Percentiles rank a stretch among this genome's conserved stretches.
phyloP scores from a whole-genome alignment of 2,113 vertebrate genomes.

The Muntiacus muntjak region DNA sequence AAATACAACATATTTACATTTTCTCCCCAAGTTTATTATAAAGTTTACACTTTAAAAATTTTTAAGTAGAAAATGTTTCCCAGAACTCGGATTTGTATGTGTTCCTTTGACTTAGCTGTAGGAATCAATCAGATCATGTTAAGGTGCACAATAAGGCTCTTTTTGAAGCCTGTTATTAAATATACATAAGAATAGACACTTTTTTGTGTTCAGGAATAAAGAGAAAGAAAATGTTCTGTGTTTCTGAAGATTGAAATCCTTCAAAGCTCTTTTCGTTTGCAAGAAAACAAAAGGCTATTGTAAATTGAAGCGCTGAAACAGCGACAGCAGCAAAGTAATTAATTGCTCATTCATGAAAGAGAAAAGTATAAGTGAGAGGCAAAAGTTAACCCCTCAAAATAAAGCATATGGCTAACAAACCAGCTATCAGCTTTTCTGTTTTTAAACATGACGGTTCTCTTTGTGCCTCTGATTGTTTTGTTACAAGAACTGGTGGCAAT shows the following conservation, averaged over 20 bases:
- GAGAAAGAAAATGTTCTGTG: slow-evolving; percentile 72
- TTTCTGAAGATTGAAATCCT: slow-evolving; percentile 77
- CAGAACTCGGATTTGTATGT: slow-evolving; percentile 67
- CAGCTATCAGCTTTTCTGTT: slow-evolving; percentile 64
- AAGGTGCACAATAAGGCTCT: slow-evolving; percentile 74
- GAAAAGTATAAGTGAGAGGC: slow-evolving; percentile 60
- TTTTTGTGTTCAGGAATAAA: slow-evolving; percentile 76
- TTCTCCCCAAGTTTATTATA: slow-evolving; percentile 71
- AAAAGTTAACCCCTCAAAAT: slow-evolving; percentile 69
- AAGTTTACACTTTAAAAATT: slow-evolving; percentile 74
- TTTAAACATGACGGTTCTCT: slow-evolving; percentile 45
- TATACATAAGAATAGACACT: slow-evolving; percentile 76
- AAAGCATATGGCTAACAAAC: slow-evolving; percentile 45
- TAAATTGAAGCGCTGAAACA: slow-evolving; percentile 64
- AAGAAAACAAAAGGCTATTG: slow-evolving; percentile 75
- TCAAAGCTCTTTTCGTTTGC: slow-evolving; percentile 71
- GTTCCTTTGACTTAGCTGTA: slow-evolving; percentile 71
- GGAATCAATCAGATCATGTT: slow-evolving; percentile 76
- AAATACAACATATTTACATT: slow-evolving; percentile 76
- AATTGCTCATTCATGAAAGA: slow-evolving; percentile 71
- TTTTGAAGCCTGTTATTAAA: slow-evolving; percentile 76
- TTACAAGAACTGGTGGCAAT: slow-evolving; percentile 58
- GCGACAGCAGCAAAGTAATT: slow-evolving; percentile 67
- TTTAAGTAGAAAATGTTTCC: slow-evolving; percentile 70
- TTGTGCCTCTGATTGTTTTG: slow-evolving; percentile 55